Conservation (phyloP, 1,140 invertebrate genomes). For the Aphis gossypii region DNA sequence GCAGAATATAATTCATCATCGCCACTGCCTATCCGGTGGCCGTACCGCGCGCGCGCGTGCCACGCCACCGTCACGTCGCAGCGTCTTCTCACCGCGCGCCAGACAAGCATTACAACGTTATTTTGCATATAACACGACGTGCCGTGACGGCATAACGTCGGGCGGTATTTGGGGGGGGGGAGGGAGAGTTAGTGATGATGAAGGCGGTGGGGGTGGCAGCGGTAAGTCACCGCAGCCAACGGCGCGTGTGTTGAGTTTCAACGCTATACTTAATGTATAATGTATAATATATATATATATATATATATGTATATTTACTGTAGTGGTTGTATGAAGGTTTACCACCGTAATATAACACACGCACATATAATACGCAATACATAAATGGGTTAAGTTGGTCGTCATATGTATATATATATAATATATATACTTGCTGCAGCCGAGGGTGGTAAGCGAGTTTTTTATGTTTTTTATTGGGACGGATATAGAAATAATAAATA, state of each 20-base stretch:
- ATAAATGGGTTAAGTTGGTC: not conserved
- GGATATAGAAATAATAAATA: not conserved
- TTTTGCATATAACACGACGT: slow-evolving; percentile 50
- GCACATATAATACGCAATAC: not conserved
- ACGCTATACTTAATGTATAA: slow-evolving; percentile 10
- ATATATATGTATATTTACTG: not conserved
- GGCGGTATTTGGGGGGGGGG: too few relatives aligned
- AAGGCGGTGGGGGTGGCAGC: not conserved
- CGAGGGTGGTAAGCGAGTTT: not conserved
- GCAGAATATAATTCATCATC: not conserved
- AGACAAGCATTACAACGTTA: slow-evolving; percentile 9
- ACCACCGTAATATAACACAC: not conserved
- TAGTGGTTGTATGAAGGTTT: not conserved
- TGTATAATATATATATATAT: not conserved
- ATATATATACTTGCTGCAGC: not conserved
- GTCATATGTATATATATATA: not conserved
- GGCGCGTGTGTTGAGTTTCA: not conserved
- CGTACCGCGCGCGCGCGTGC: too few relatives aligned
- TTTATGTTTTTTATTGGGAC: not conserved
- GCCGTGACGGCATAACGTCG: slow-evolving; percentile 24
- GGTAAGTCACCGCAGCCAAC: not conserved
- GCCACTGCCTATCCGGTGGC: not conserved
- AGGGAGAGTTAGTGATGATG: not conserved
- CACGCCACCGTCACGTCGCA: not conserved
- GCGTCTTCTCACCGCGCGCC: not conserved